phyloP scores from a whole-genome alignment of 2,797 vertebrate species.

The Chlorospingus flavigularis region DNA sequence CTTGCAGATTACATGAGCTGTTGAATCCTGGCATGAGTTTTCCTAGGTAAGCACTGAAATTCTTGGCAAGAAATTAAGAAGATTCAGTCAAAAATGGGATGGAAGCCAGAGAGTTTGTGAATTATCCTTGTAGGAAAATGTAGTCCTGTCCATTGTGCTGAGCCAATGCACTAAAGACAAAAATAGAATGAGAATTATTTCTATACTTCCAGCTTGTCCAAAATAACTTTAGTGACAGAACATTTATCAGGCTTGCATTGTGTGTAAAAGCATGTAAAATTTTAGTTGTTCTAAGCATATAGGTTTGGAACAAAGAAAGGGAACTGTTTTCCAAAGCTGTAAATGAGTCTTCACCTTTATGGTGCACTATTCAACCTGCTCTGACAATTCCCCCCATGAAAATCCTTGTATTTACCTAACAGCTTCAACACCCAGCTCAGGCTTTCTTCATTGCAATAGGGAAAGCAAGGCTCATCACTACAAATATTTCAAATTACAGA shows the following conservation, averaged over 20 bases:
- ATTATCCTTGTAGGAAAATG: neutral
- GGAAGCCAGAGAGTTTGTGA: neutral
- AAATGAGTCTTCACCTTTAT: neutral
- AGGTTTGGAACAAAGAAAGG: neutral
- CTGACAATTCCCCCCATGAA: neutral
- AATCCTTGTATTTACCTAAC: neutral
- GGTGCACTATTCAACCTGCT: neutral
- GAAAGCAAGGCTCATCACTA: neutral
- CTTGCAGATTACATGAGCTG: neutral
- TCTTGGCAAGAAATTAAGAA: slow-evolving; percentile 6
- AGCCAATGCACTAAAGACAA: neutral
- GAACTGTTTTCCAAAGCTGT: neutral
- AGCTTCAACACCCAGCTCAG: neutral
- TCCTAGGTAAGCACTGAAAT: neutral
- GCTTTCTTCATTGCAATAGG: neutral
- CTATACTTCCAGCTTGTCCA: neutral
- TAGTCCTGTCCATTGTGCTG: neutral
- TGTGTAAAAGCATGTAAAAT: neutral
- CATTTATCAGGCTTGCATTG: neutral
- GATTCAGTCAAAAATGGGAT: neutral
- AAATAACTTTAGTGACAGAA: neutral
- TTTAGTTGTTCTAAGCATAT: neutral
- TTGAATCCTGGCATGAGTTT: neutral
- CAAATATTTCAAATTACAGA: neutral
- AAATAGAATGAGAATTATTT: neutral